Conservation (phyloP, 2,888 invertebrate genomes). For the Apotomis turbidana region DNA sequence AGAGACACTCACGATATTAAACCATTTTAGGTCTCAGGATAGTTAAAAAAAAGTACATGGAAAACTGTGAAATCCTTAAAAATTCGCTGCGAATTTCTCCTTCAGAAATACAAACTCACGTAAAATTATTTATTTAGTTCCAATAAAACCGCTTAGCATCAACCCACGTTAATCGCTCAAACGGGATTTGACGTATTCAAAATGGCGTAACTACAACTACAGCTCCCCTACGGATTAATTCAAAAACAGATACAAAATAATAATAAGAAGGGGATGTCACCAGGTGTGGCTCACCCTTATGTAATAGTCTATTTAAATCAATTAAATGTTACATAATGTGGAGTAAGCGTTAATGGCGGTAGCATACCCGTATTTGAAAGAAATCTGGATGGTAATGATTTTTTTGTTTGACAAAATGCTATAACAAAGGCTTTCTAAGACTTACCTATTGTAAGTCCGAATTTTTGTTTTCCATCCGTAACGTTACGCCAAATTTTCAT, state of each 20-base stretch:
- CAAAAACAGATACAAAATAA: constrained; percentile 83
- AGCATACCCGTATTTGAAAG: background rate
- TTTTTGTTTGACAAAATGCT: too few species aligned
- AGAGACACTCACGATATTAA: too few species aligned
- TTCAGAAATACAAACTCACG: background rate
- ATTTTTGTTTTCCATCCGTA: too few species aligned
- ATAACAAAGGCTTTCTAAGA: too few species aligned
- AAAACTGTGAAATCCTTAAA: too few species aligned
- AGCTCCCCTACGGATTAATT: constrained; percentile 78
- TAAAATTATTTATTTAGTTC: constrained; percentile 15
- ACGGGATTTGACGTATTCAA: constrained; percentile 74
- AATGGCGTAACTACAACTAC: constrained; percentile 81
- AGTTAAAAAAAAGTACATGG: too few species aligned
- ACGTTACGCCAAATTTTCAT: too few species aligned
- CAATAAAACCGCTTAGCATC: constrained; percentile 36
- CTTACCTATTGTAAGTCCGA: too few species aligned
- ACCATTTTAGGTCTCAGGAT: too few species aligned
- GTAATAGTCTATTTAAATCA: constrained; percentile 50
- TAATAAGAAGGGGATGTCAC: constrained; percentile 74
- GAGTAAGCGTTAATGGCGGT: constrained; percentile 21
- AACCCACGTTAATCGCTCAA: constrained; percentile 47
- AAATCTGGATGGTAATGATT: background rate
- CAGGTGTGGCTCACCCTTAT: constrained; percentile 80
- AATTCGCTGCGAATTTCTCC: too few species aligned
- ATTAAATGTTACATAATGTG: constrained; percentile 31